Percentiles rank a stretch among this genome's conserved stretches.
Evolutionary conservation across 1,140 invertebrate species (phyloP).

Genomic region (Lepidurus apus): DNA sequence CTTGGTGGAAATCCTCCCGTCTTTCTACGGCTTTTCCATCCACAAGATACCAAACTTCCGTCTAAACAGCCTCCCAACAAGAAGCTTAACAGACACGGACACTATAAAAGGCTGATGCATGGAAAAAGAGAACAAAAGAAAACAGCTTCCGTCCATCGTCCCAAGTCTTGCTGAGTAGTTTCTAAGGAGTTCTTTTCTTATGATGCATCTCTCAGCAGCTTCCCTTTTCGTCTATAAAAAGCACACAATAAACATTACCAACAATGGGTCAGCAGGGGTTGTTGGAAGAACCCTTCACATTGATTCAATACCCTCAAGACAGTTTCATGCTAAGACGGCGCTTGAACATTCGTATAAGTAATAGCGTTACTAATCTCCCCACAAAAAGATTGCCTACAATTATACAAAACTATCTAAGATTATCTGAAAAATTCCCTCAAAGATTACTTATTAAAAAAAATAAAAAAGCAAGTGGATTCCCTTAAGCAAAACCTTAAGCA

Average conservation of each 20-base stretch:
- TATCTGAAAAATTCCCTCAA: no score
- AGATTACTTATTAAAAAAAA: no score
- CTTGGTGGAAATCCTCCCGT: no score
- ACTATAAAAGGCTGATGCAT: background rate
- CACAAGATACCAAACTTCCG: background rate
- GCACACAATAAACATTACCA: background rate
- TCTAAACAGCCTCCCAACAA: background rate
- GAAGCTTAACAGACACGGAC: slow-evolving; percentile 2
- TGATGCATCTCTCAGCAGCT: background rate
- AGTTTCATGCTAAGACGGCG: no score
- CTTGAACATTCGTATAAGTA: no score
- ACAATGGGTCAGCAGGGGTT: background rate
- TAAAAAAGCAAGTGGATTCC: no score
- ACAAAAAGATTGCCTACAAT: no score
- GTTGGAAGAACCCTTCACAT: background rate
- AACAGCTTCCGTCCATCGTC: background rate
- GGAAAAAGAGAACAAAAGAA: background rate
- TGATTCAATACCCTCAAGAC: background rate
- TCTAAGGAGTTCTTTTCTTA: background rate
- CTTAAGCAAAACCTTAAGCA: no score
- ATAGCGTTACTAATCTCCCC: no score
- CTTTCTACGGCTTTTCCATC: background rate
- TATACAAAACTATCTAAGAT: no score
- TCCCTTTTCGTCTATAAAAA: background rate
- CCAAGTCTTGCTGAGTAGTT: background rate